These are phyloP conservation scores for Yponomeuta cagnagella DNA, from an alignment of 2,888 invertebrate species.

Conservation along the genomic window DNA sequence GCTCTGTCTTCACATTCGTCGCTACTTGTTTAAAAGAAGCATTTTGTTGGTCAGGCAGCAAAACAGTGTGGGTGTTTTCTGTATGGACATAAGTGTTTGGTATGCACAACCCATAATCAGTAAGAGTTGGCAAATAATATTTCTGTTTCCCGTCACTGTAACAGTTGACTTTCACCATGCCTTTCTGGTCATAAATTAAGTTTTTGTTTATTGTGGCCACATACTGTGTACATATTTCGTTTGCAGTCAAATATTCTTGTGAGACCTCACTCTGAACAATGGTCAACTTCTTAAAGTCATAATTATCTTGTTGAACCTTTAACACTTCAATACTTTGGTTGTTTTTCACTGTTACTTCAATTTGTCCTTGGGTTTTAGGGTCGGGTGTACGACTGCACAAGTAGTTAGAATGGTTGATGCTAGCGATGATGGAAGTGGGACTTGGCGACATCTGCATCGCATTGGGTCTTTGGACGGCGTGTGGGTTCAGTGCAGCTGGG, in stretches of 20 bases:
- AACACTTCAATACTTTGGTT: slow-evolving; percentile 18
- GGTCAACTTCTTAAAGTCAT: slow-evolving; percentile 47
- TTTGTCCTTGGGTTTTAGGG: slow-evolving; percentile 19
- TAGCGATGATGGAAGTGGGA: slow-evolving; percentile 63
- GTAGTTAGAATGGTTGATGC: slow-evolving; percentile 67
- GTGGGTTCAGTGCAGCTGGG: slow-evolving; percentile 46
- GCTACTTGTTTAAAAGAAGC: background rate
- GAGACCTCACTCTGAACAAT: slow-evolving; percentile 35
- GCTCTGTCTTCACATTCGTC: background rate
- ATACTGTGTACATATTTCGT: slow-evolving; percentile 27
- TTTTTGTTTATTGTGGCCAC: slow-evolving; percentile 1
- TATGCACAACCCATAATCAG: slow-evolving; percentile 27
- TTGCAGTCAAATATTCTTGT: slow-evolving; percentile 32
- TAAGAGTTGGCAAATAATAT: slow-evolving; percentile 32
- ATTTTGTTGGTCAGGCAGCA: background rate
- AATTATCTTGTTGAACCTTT: slow-evolving; percentile 33
- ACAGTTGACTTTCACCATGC: slow-evolving; percentile 29
- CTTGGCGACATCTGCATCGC: slow-evolving; percentile 64
- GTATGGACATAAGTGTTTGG: background rate
- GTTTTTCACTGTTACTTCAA: slow-evolving; percentile 30
- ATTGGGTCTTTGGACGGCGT: slow-evolving; percentile 48
- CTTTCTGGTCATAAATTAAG: slow-evolving; percentile 23
- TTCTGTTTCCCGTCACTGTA: slow-evolving; percentile 40
- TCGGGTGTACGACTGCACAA: slow-evolving; percentile 47
- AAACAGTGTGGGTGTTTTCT: background rate